Conservation (phyloP, 2,888 invertebrate genomes). For the Opisthograptis luteolata region DNA sequence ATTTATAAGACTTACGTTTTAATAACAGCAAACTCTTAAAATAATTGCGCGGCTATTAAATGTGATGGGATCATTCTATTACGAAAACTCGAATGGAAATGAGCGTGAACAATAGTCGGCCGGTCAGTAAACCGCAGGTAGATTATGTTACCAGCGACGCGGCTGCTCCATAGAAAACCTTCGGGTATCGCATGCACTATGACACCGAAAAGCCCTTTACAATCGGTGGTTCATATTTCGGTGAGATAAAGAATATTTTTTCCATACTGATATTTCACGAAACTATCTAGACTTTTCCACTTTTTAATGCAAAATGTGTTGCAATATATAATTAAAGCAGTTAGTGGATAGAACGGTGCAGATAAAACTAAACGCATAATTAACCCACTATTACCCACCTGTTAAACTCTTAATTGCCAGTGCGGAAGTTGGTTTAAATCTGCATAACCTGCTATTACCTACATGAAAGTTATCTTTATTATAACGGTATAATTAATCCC, state of each 20-base stretch:
- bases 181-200: constrained; percentile 37
- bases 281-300: background rate
- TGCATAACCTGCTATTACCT: background rate
- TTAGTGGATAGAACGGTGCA: background rate
- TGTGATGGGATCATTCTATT: constrained; percentile 35
- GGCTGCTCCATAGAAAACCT: constrained; percentile 33
- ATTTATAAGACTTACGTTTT: constrained; percentile 7
- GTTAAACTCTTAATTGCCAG: background rate
- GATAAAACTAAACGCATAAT: background rate
- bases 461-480: background rate
- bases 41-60: no score
- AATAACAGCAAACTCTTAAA: no score
- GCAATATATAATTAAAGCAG: background rate
- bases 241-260: constrained; percentile 20
- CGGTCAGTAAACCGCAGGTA: constrained; percentile 51
- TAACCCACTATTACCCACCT: background rate
- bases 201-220: constrained; percentile 32
- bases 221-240: constrained; percentile 18
- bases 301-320: background rate
- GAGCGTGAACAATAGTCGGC: constrained; percentile 39
- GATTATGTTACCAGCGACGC: constrained; percentile 42
- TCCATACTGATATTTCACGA: no score
- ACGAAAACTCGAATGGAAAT: constrained; percentile 56
- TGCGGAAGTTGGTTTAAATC: constrained; percentile 5
- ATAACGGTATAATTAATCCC: background rate